Percentiles rank a stretch among this genome's conserved stretches.
These are phyloP conservation scores for Drosophila bocki DNA, from an alignment of 1,140 invertebrate genomes.

Conservation along the genomic window DNA sequence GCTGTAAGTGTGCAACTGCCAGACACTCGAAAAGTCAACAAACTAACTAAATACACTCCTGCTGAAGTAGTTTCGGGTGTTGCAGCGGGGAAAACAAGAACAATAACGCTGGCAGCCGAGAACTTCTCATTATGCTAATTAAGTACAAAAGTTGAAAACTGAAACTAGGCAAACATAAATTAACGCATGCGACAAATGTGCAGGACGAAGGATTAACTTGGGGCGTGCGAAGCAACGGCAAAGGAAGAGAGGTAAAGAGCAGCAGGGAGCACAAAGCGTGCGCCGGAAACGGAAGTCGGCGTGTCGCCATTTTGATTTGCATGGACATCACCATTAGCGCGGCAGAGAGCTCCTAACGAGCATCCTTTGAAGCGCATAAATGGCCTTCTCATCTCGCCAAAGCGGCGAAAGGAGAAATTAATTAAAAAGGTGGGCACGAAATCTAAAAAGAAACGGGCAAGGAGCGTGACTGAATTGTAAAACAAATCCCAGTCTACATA, in stretches of 20 bases:
- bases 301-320: slow-evolving; percentile 80
- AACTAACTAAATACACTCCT: slow-evolving; percentile 52
- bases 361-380: slow-evolving; percentile 63
- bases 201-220: slow-evolving; percentile 25
- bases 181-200: slow-evolving; percentile 75
- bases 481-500: slow-evolving; percentile 58
- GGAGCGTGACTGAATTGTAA: slow-evolving; percentile 75
- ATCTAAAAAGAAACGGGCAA: slow-evolving; percentile 55
- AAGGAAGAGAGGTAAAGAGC: background rate
- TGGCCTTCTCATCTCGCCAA: slow-evolving; percentile 31
- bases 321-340: slow-evolving; percentile 48
- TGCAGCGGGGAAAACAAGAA: slow-evolving; percentile 27
- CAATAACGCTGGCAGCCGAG: slow-evolving; percentile 29
- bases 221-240: background rate
- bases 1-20: slow-evolving; percentile 48
- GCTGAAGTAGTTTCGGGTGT: slow-evolving; percentile 52
- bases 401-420: slow-evolving; percentile 63
- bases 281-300: slow-evolving; percentile 63
- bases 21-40: slow-evolving; percentile 58
- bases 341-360: slow-evolving; percentile 26
- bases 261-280: slow-evolving; percentile 8
- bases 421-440: slow-evolving; percentile 72
- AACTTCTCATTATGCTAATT: slow-evolving; percentile 67
- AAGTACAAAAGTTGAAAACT: slow-evolving; percentile 56
- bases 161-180: slow-evolving; percentile 66